Evolutionary conservation across 2,888 invertebrate species (phyloP).

Genomic region (Blastobasis lacticolella): DNA sequence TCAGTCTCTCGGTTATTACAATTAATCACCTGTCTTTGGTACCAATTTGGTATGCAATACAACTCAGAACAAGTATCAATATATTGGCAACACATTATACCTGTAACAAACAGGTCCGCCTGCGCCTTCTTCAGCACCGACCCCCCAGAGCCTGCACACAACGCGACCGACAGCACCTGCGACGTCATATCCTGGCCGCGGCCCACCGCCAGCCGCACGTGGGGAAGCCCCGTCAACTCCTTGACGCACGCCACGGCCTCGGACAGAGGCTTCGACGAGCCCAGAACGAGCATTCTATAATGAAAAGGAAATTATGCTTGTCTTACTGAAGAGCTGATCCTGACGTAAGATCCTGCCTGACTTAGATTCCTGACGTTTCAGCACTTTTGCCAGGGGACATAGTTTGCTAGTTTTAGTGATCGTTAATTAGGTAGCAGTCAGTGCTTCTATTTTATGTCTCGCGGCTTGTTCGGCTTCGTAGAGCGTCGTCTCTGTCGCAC

Average conservation of each 20-base stretch:
- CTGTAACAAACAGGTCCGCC: slow-evolving; percentile 90
- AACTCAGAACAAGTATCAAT: neutral
- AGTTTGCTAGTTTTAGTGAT: too few relatives aligned
- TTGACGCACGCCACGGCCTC: slow-evolving; percentile 81
- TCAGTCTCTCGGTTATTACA: too few relatives aligned
- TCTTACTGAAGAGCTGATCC: too few relatives aligned
- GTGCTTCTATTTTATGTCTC: too few relatives aligned
- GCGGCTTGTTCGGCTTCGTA: too few relatives aligned
- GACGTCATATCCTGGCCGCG: slow-evolving; percentile 50
- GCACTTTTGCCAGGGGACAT: too few relatives aligned
- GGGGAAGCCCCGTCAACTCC: slow-evolving; percentile 76
- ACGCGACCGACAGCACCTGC: slow-evolving; percentile 77
- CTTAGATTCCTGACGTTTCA: too few relatives aligned
- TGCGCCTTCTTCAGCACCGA: slow-evolving; percentile 81
- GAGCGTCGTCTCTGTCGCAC: too few relatives aligned
- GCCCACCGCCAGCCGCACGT: slow-evolving; percentile 84
- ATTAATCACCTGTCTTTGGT: too few relatives aligned
- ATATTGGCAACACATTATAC: slow-evolving; percentile 25
- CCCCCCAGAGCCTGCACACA: slow-evolving; percentile 93
- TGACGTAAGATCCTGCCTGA: too few relatives aligned
- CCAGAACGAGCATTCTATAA: slow-evolving; percentile 45
- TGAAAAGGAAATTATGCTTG: neutral
- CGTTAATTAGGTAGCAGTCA: too few relatives aligned
- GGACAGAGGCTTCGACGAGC: slow-evolving; percentile 50
- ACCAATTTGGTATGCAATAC: too few relatives aligned